Evolutionary conservation across 2,888 invertebrate species (phyloP), one percentile per base, ranked within the genome.

Genomic region (Anthophora plumipes): DNA sequence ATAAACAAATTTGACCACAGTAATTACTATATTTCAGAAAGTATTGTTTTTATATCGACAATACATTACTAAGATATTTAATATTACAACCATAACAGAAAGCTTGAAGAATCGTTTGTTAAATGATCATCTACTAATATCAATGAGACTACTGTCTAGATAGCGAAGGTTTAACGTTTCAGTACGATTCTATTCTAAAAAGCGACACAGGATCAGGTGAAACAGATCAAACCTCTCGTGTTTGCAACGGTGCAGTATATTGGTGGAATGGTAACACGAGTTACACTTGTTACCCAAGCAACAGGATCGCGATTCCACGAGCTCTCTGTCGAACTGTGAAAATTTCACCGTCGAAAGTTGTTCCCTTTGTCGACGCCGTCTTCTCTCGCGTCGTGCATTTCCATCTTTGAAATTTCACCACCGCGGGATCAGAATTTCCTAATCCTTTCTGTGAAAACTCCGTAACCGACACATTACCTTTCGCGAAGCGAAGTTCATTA

Each of bases 401-500:
- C 25, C 59, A 59, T 64, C 46, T 63, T 75, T 75, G 50, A 75
- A 78, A 63, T 78, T 66, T 63, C 46, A 22, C 31, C 48, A 8
- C 31, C 48, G 6, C 61, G 25, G 48, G 54, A 37, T 14, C 41
- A 55, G 43, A 17, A 37, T 48, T n/a, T 55, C 25, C 20, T 31
- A 25, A 14, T n/a, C 20, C 9, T 14, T 41, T 8, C 17, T n/a
- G 1, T 22, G 66, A 66, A 64, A 39, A 25, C 55, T 20, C 54
- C 43, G 77, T 64, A 59, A 61, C 43, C 52, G 71, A 60, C 55
- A 77, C 46, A 37, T n/a, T n/a, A n/a, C n/a, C 22, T 41, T 37
- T 20, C 12, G 17, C 0, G 55, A 25, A 25, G 55, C n/a, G 77
- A 73, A 73, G 61, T 73, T 68, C 72, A 68, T 80, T 77, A 77